A percentile compares a stretch with the other conserved stretches of the same genome.
These are phyloP conservation scores for Xiphorhynchus erythropygius DNA, from an alignment of 2,797 vertebrate genomes.

Conservation along the genomic window DNA sequence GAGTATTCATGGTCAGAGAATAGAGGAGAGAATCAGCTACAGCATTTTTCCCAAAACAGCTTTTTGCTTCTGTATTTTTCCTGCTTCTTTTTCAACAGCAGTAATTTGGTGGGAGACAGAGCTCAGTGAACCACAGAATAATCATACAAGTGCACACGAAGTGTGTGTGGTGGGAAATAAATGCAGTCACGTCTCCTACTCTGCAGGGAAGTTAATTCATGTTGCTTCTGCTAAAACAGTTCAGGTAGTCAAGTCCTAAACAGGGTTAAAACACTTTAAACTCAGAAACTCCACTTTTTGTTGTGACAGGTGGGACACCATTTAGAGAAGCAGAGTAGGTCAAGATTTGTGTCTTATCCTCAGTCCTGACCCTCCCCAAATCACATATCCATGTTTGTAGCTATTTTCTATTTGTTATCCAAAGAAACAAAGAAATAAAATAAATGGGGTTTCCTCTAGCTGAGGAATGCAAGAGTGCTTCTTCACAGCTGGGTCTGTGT, in stretches of 20 bases:
- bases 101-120: neutral
- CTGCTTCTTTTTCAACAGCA: neutral
- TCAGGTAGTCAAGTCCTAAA: neutral
- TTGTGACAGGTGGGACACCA: neutral
- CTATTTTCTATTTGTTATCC: neutral
- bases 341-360: neutral
- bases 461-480: neutral
- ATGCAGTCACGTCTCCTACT: neutral
- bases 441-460: neutral
- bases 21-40: neutral
- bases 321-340: neutral
- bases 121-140: neutral
- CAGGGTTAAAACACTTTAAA: neutral
- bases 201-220: neutral
- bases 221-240: neutral
- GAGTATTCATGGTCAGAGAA: neutral
- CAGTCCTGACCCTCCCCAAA: neutral
- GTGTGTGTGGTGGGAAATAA: neutral
- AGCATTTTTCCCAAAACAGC: neutral
- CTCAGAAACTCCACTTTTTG: neutral
- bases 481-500: neutral
- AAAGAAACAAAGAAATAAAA: neutral
- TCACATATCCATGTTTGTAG: neutral
- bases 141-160: neutral
- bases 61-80: neutral